phyloP scores from a whole-genome alignment of 2,113 vertebrate genomes.

The Gymnogyps californianus region DNA sequence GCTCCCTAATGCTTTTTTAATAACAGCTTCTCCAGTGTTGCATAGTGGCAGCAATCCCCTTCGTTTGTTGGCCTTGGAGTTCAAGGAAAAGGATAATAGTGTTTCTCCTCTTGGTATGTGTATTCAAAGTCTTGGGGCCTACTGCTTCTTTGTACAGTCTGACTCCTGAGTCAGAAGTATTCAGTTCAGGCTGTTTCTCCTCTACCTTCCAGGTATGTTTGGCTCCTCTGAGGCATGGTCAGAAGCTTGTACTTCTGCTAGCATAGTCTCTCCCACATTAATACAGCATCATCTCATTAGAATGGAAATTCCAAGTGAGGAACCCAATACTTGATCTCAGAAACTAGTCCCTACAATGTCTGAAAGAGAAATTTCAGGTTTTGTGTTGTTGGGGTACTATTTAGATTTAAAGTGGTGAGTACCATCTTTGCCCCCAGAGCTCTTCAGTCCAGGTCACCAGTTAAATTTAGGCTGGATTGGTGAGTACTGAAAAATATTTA shows the following conservation, averaged over 20 bases:
- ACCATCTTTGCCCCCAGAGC: not conserved
- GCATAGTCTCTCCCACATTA: not conserved
- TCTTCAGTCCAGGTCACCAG: not conserved
- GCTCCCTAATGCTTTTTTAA: not conserved
- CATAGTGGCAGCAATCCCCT: not conserved
- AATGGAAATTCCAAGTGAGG: not conserved
- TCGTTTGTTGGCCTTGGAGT: not conserved
- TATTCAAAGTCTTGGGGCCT: not conserved
- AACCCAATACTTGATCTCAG: not conserved
- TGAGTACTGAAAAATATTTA: not conserved
- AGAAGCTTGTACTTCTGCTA: not conserved
- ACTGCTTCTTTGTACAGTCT: not conserved
- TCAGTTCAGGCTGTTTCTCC: not conserved
- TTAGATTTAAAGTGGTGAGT: not conserved
- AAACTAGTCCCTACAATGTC: not conserved
- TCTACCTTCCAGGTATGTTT: not conserved
- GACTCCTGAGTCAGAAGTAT: not conserved
- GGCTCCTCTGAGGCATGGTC: not conserved
- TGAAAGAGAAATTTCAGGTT: not conserved
- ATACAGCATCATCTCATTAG: not conserved
- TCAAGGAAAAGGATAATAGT: not conserved
- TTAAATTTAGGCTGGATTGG: not conserved
- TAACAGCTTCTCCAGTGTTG: not conserved
- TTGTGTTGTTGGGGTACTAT: not conserved
- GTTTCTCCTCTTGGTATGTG: not conserved